phyloP scores from a whole-genome alignment of 2,888 invertebrate genomes.

The Eupeodes luniger region DNA sequence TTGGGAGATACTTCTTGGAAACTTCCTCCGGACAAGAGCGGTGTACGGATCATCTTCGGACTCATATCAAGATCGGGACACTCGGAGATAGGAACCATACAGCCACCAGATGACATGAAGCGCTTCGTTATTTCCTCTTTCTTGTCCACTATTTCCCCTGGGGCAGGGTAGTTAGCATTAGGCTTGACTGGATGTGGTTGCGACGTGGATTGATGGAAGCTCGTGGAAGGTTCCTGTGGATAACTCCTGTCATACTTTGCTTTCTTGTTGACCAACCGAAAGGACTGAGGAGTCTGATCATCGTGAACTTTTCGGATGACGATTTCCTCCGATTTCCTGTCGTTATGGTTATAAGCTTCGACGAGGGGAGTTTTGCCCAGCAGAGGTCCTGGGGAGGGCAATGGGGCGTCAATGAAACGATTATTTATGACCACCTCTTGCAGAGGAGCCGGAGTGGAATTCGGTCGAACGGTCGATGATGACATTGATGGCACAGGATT shows the following conservation, averaged over 20 bases:
- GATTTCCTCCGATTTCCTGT: constrained; percentile 80
- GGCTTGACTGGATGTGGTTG: constrained; percentile 27
- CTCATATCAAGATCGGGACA: constrained; percentile 87
- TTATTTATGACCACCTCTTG: constrained; percentile 77
- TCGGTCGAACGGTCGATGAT: constrained; percentile 34
- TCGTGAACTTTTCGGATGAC: constrained; percentile 84
- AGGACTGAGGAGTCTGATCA: constrained; percentile 79
- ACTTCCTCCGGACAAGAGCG: constrained; percentile 93
- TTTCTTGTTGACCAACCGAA: constrained; percentile 45
- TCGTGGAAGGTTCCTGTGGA: constrained; percentile 56
- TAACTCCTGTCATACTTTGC: constrained; percentile 62
- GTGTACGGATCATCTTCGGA: constrained; percentile 91
- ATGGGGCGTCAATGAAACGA: constrained; percentile 86
- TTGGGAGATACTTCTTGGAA: constrained; percentile 85
- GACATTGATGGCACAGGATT: constrained; percentile 31
- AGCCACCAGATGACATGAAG: constrained; percentile 83
- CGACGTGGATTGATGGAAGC: constrained; percentile 36
- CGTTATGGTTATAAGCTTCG: constrained; percentile 86
- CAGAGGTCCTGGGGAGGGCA: constrained; percentile 93
- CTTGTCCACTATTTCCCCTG: constrained; percentile 66
- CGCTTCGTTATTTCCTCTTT: constrained; percentile 81
- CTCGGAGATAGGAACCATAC: constrained; percentile 87
- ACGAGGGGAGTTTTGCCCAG: constrained; percentile 92
- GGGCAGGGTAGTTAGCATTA: constrained; percentile 86
- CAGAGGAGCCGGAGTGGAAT: constrained; percentile 43